Base-by-base conservation (phyloP, 2,113 vertebrate species). In the Lampris incognitus region DNA sequence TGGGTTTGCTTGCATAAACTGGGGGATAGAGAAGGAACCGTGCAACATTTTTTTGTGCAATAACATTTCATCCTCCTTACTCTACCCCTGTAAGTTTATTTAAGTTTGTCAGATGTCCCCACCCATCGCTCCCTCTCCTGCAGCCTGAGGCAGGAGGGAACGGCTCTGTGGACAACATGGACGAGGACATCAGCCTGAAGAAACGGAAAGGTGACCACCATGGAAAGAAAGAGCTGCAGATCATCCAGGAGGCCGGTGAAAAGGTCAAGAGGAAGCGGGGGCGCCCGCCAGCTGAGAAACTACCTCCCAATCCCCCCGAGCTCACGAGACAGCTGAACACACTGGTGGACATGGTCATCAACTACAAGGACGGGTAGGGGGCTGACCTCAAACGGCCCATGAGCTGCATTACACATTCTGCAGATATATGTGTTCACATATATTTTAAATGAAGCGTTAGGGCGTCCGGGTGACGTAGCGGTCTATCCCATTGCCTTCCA, bases 271-370 rank as follows among this genome's bases (percentile, higher is more conserved):
- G 98, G 86, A 96, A 97, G 87, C 92, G 98, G 85, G 98, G 98
- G 42, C 95, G 98, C 70, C 98, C 98, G 11, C 98, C 98, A 1
- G 98, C 97, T 1, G 97, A 99, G 91, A 99, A 99, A 55, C 89
- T 99, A 5, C 98, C 97, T 9, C 98, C 98, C 13, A 99, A 99
- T 70, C 98, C 97, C 48, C 98, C 97, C 1, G 96, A 97, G 80
- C 94, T 99, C 87, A 99, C 98, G 13, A 97, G 97, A 86, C 97
- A 96, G 78, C 98, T 99, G 95, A 98, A 96, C 79, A 97, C 95
- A 1, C 97, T 99, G 85, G 96, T 98, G n/a, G 98, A 99, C 72
- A 98, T 98, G 87, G 98, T 99, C 59, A 96, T 98, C 83, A 99
- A 98, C 94, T 99, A 99, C 92, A 99, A 98, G 82, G 98, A 99